These are phyloP conservation scores for Lasiommata megera DNA, from an alignment of 2,888 invertebrate genomes.

Conservation along the genomic window DNA sequence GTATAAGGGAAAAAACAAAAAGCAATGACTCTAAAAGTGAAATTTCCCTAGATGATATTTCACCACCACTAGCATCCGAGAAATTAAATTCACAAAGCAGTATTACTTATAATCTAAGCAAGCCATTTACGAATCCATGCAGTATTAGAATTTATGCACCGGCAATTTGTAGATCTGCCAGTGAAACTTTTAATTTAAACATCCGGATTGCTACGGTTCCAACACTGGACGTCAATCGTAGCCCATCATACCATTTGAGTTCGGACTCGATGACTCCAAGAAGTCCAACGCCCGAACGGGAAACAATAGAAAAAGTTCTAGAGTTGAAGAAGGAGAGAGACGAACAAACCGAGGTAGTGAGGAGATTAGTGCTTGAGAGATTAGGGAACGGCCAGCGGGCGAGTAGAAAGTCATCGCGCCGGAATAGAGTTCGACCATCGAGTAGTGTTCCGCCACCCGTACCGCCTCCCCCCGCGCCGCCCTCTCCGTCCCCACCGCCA, in stretches of 20 bases:
- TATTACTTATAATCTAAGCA: slow-evolving; percentile 17
- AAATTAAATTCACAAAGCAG: slow-evolving; percentile 40
- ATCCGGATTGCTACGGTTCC: slow-evolving; percentile 49
- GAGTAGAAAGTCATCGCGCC: slow-evolving; percentile 45
- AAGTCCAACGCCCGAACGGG: slow-evolving; percentile 63
- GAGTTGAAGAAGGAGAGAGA: slow-evolving; percentile 90
- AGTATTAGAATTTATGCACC: slow-evolving; percentile 62
- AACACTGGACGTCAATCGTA: slow-evolving; percentile 49
- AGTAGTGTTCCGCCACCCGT: slow-evolving; percentile 49
- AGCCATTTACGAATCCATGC: slow-evolving; percentile 40
- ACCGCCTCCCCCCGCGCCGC: slow-evolving; percentile 56
- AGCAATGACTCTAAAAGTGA: slow-evolving; percentile 30
- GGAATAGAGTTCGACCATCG: slow-evolving; percentile 44
- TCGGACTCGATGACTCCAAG: slow-evolving; percentile 54
- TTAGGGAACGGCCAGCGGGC: slow-evolving; percentile 62
- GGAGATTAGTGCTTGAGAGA: slow-evolving; percentile 91
- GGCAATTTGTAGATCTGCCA: slow-evolving; percentile 60
- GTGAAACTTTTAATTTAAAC: slow-evolving; percentile 53
- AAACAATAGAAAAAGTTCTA: slow-evolving; percentile 84
- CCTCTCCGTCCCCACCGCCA: slow-evolving; percentile 43
- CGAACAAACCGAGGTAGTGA: slow-evolving; percentile 91
- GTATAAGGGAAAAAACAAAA: slow-evolving; percentile 16
- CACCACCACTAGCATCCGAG: slow-evolving; percentile 56
- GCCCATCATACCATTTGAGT: slow-evolving; percentile 42
- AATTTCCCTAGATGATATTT: slow-evolving; percentile 45